Evolutionary conservation across 2,888 invertebrate genomes (phyloP).

Genomic region (Volucella zonaria): DNA sequence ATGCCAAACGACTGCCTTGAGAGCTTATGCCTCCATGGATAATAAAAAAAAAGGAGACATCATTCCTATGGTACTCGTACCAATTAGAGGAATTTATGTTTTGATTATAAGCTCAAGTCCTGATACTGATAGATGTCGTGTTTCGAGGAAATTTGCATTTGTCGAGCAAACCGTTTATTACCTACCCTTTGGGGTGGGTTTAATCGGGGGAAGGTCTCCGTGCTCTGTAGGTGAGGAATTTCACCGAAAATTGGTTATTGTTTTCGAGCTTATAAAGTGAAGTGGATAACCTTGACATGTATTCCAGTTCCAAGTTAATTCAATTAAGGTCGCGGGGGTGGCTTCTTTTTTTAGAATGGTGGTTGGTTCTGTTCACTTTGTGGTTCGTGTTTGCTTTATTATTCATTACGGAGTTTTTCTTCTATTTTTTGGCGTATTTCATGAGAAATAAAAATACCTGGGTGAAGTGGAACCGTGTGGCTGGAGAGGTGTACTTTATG

Average conservation of each 20-base stretch:
- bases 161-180: slow-evolving; percentile 1
- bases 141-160: slow-evolving; percentile 35
- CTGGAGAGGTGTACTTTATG: too few relatives aligned
- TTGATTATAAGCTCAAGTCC: slow-evolving; percentile 42
- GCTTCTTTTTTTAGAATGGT: too few relatives aligned
- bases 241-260: neutral
- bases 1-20: slow-evolving; percentile 7
- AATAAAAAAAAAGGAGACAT: slow-evolving; percentile 19
- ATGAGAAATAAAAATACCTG: too few relatives aligned
- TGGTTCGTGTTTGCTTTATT: too few relatives aligned
- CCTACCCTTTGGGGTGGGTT: neutral
- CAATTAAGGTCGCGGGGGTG: too few relatives aligned
- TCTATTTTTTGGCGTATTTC: too few relatives aligned
- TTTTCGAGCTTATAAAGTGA: neutral
- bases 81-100: slow-evolving; percentile 64
- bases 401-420: too few relatives aligned
- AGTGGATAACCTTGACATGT: neutral
- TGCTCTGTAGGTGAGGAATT: slow-evolving; percentile 2
- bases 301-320: neutral
- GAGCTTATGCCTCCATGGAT: slow-evolving; percentile 4
- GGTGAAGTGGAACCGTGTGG: too few relatives aligned
- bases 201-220: too few relatives aligned
- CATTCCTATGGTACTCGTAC: slow-evolving; percentile 54
- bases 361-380: too few relatives aligned
- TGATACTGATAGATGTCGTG: slow-evolving; percentile 50